Evolutionary conservation across 2,113 vertebrate species (phyloP), one percentile per base, ranked within the genome.

Genomic region (Myrmophylax atrothorax): DNA sequence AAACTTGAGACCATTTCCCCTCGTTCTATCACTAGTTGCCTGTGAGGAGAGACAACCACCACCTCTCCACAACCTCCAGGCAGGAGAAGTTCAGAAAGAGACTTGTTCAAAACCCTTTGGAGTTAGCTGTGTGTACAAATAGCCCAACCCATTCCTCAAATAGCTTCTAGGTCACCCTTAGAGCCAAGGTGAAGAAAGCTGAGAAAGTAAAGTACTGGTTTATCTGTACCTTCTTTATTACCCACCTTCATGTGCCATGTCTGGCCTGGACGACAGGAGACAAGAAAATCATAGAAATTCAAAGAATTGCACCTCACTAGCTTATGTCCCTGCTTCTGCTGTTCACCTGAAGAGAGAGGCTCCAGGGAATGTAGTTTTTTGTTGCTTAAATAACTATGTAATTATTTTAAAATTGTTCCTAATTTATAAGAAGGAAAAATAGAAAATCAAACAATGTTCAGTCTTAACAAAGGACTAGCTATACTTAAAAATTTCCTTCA

Each of bases 21-120:
- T 40, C 62, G 47, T 47, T 20, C 40, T 69, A 0, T 35, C 24
- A 5, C 9, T 46, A 9, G 6, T 0, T 47, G 33, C 3, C 10
- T 55, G n/a, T 24, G n/a, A 55, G 12, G 40, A 55, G 26, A 49
- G 19, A 24, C n/a, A 22, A 49, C 3, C 5, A 25, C 19, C 44
- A 60, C n/a, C 26, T 31, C 56, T 35, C 24, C 40, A 83, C 29
- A 62, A 18, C 40, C 7, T 35, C 5, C 55, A 47, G 14, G 26
- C 7, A 33, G 53, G 16, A 46, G 58, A 82, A 67, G 22, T 44
- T 64, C 47, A 29, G 20, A 60, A 20, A 55, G 7, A 18, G 10
- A 8, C 26, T 69, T 10, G 24, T 66, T 66, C 49, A 58, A 60
- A 86, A 58, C 7, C 11, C 14, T 79, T 69, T 37, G 22, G 19